Percentiles rank a stretch among this genome's conserved stretches.
phyloP scores from a whole-genome alignment of 2,113 vertebrate species.

The Ancistrus triradiatus region DNA sequence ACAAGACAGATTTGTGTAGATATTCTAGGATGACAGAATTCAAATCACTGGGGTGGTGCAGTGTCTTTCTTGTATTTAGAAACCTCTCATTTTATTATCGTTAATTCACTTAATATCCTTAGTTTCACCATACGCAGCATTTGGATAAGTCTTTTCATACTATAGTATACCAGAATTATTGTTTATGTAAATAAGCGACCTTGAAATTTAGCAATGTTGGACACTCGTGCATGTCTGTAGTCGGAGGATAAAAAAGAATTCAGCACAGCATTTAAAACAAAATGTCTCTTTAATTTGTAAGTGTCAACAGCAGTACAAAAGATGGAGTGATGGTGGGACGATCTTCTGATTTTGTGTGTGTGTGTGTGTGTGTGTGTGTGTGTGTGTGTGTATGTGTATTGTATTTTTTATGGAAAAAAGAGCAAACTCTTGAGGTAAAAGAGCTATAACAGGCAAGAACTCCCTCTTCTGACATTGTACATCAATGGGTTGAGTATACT shows the following conservation, averaged over 20 bases:
- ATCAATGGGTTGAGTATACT: slow-evolving; percentile 67
- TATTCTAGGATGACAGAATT: no score
- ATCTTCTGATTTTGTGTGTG: slow-evolving; percentile 50
- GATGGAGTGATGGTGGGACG: slow-evolving; percentile 98
- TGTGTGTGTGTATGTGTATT: slow-evolving; percentile 7
- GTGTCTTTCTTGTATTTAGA: no score
- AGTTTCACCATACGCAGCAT: no score
- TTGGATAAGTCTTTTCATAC: no score
- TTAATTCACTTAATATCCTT: no score
- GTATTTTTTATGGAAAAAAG: slow-evolving; percentile 86
- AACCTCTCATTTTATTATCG: no score
- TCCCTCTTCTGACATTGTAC: slow-evolving; percentile 79
- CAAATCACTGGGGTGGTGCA: no score
- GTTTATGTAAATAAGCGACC: no score
- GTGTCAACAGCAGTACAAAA: slow-evolving; percentile 99
- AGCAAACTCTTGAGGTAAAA: slow-evolving; percentile 99
- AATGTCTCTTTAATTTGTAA: slow-evolving; percentile 99
- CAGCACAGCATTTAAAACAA: slow-evolving; percentile 88
- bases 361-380: neutral
- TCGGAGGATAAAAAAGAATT: slow-evolving; percentile 37
- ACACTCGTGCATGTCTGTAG: no score
- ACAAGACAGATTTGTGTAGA: no score
- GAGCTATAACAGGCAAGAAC: slow-evolving; percentile 96
- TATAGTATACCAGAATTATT: no score
- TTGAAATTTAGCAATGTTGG: no score